Conservation (phyloP, 2,797 vertebrate genomes). For the Echiichthys vipera region DNA sequence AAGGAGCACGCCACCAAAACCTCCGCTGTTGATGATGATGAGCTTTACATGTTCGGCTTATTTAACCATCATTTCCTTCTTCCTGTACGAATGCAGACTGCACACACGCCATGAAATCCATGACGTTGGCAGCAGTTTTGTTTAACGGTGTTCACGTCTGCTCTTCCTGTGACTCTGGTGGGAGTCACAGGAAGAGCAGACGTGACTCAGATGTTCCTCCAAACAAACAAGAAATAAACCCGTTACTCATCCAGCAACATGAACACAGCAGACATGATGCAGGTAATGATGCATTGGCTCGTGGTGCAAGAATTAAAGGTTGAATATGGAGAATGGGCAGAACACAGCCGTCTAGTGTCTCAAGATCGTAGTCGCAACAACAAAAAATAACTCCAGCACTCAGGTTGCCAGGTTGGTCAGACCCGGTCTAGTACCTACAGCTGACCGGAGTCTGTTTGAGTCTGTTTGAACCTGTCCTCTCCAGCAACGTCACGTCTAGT, state of each 20-base stretch:
- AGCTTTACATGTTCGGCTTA: not conserved
- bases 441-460: too few relatives aligned
- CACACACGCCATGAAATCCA: not conserved
- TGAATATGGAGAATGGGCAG: too few relatives aligned
- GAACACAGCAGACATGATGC: not conserved
- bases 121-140: not conserved
- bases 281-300: not conserved
- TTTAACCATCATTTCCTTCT: not conserved
- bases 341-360: too few relatives aligned
- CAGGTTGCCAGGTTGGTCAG: too few relatives aligned
- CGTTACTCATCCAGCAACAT: not conserved
- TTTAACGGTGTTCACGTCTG: not conserved
- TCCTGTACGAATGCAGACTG: not conserved
- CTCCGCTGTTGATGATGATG: not conserved
- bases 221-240: not conserved
- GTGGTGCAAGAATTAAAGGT: too few relatives aligned
- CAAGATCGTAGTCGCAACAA: too few relatives aligned
- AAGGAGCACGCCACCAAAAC: not conserved
- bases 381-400: too few relatives aligned
- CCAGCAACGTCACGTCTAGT: too few relatives aligned
- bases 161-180: not conserved
- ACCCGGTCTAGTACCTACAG: too few relatives aligned
- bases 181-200: constrained; percentile 22
- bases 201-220: constrained; percentile 3
- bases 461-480: too few relatives aligned